phyloP scores from a whole-genome alignment of 2,797 vertebrate genomes.

The Semaprochilodus insignis region DNA sequence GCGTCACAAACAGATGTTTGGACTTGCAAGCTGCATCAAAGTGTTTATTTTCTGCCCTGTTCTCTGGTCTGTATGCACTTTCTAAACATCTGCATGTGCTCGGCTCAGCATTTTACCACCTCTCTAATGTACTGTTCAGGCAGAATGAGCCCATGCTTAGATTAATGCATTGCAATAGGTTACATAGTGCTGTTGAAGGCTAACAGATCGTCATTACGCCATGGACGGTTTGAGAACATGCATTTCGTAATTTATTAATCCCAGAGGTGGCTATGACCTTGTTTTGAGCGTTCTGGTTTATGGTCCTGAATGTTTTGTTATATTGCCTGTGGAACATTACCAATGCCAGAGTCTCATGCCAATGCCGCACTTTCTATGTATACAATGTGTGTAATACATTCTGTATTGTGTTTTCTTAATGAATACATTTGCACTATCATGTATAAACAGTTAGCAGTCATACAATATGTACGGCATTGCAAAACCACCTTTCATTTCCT shows the following conservation, averaged over 20 bases:
- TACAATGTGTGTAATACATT: neutral
- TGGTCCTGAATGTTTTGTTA: neutral
- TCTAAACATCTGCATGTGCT: neutral
- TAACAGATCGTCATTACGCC: conserved; percentile 2
- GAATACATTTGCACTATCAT: too few relatives aligned
- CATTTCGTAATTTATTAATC: conserved; percentile 5
- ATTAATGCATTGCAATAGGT: neutral
- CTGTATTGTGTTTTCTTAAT: too few relatives aligned
- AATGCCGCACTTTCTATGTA: neutral
- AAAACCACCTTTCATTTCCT: too few relatives aligned
- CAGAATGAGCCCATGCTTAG: neutral
- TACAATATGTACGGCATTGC: too few relatives aligned
- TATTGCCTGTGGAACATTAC: neutral
- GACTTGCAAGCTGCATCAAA: conserved; percentile 27
- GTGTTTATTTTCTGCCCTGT: neutral
- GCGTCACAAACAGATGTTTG: conserved; percentile 10
- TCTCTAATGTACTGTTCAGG: neutral
- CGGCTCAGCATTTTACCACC: neutral
- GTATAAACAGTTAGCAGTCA: too few relatives aligned
- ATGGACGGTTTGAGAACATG: neutral
- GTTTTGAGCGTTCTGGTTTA: conserved; percentile 8
- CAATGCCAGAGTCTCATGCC: too few relatives aligned
- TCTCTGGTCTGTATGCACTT: neutral
- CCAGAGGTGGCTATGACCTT: conserved; percentile 15
- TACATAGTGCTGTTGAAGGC: conserved; percentile 29